phyloP scores from a whole-genome alignment of 37 sponge, comb jelly and placozoan genomes.

The Oscarella lobularis region DNA sequence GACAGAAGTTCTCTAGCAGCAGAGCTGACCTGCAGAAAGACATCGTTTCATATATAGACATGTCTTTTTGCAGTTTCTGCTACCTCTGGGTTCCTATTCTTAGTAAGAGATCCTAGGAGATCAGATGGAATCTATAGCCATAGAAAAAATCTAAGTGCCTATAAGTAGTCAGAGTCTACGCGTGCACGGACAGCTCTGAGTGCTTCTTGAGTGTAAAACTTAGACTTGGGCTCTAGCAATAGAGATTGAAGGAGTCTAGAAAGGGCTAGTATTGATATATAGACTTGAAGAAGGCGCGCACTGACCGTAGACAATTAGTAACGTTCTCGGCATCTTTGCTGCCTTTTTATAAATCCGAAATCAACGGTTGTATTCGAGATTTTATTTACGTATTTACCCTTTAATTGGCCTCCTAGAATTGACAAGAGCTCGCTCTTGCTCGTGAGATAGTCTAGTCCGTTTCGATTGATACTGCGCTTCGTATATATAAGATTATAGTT shows the following conservation, averaged over 20 bases:
- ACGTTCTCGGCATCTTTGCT: neutral
- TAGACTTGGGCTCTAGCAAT: neutral
- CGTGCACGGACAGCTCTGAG: neutral
- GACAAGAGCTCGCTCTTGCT: no score
- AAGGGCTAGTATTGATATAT: neutral
- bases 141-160: neutral
- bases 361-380: no score
- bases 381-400: no score
- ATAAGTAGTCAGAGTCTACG: neutral
- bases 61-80: neutral
- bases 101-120: neutral
- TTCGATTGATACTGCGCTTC: neutral
- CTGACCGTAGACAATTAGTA: neutral
- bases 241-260: neutral
- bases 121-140: neutral
- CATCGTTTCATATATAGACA: neutral
- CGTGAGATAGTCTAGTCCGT: neutral
- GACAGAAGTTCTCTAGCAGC: neutral
- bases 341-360: no score
- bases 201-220: neutral
- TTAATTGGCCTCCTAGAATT: no score
- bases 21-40: neutral
- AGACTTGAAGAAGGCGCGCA: neutral
- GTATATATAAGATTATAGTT: no score
- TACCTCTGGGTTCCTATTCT: neutral